Conservation (phyloP, 2,888 invertebrate genomes). For the Caenorhabditis zanzibari region DNA sequence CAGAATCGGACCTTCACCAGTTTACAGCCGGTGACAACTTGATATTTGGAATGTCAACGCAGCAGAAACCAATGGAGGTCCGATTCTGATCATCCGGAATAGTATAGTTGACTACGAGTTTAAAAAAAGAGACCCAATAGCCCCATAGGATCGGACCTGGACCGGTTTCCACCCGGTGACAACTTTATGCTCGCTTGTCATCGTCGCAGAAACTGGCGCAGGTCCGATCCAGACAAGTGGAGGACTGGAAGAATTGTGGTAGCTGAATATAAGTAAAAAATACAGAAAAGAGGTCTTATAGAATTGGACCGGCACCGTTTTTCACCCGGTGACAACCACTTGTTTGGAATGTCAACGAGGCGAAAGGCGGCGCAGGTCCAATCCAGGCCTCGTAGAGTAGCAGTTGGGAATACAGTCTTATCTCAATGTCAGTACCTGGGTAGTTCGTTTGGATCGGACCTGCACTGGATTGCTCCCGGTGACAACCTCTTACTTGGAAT, state of each 20-base stretch:
- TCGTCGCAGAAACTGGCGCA: background rate
- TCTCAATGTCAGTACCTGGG: background rate
- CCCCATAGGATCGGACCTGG: background rate
- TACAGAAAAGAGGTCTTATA: background rate
- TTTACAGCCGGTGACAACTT: background rate
- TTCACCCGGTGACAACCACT: constrained; percentile 12
- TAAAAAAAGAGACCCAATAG: no score
- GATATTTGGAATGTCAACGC: no score
- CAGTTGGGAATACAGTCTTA: background rate
- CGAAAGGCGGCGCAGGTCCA: background rate
- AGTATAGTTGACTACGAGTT: no score
- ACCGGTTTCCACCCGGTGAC: constrained; percentile 13
- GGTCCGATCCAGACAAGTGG: background rate
- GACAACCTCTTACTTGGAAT: background rate
- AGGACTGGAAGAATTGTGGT: background rate
- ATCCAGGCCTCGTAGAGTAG: background rate
- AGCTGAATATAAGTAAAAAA: background rate
- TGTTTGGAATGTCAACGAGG: background rate
- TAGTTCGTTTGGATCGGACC: background rate
- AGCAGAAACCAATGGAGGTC: no score
- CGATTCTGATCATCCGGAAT: no score
- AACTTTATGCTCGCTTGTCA: background rate
- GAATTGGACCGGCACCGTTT: background rate
- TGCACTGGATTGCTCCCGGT: background rate
- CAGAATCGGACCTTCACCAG: no score